Evolutionary conservation across 1,140 invertebrate genomes (phyloP).

Genomic region (Pachyrhynchus sulphureomaculatus): DNA sequence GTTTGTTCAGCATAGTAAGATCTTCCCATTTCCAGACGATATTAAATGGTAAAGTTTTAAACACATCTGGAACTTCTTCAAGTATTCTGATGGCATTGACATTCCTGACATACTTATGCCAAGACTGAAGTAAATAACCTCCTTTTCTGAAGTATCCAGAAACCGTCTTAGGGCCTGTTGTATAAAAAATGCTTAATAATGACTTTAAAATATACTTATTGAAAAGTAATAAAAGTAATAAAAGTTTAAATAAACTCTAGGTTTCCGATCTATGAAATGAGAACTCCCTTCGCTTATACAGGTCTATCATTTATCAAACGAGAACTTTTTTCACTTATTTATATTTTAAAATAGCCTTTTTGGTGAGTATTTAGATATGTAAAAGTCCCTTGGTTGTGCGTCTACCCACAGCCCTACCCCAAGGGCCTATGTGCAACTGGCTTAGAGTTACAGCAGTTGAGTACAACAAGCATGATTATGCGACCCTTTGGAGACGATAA

Average conservation of each 20-base stretch:
- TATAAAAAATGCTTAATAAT: background rate
- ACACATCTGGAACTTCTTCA: constrained; percentile 61
- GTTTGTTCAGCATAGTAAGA: constrained; percentile 56
- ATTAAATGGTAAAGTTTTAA: constrained; percentile 60
- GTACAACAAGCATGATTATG: too few relatives aligned
- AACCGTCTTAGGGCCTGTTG: constrained; percentile 65
- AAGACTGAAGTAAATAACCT: constrained; percentile 70
- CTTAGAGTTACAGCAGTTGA: too few relatives aligned
- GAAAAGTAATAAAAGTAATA: background rate
- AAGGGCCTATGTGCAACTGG: too few relatives aligned
- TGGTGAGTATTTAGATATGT: too few relatives aligned
- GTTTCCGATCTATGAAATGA: background rate
- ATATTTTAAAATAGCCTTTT: too few relatives aligned
- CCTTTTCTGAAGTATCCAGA: constrained; percentile 61
- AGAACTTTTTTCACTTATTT: too few relatives aligned
- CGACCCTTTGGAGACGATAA: too few relatives aligned
- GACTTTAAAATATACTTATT: background rate
- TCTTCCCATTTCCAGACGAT: constrained; percentile 76
- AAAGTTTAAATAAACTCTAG: background rate
- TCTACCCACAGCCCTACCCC: too few relatives aligned
- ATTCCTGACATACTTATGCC: constrained; percentile 67
- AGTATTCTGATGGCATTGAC: constrained; percentile 58
- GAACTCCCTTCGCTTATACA: constrained; percentile 43
- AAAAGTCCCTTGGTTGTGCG: too few relatives aligned
- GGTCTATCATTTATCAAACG: constrained; percentile 46